Evolutionary conservation across 2,797 vertebrate genomes (phyloP).

Genomic region (Podarcis siculus): DNA sequence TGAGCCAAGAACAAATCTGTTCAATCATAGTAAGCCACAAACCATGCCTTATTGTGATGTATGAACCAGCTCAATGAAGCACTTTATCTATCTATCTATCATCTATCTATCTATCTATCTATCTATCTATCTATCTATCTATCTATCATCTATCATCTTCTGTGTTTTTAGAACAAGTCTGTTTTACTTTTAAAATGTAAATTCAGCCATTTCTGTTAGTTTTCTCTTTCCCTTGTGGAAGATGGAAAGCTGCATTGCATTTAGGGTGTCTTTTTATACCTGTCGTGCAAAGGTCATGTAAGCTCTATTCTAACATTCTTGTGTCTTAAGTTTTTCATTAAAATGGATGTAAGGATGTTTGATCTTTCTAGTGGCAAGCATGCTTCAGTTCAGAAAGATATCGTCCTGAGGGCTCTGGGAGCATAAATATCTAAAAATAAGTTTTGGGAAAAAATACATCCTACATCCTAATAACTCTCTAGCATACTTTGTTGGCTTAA

Average conservation of each 20-base stretch:
- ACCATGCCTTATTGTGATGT: too few relatives aligned
- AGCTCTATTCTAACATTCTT: background rate
- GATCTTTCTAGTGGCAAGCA: background rate
- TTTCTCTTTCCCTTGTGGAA: background rate
- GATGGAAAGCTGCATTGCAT: background rate
- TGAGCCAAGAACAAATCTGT: too few relatives aligned
- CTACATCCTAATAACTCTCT: background rate
- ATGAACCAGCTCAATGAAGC: too few relatives aligned
- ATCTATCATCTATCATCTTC: background rate
- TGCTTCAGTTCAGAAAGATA: background rate
- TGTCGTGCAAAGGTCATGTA: background rate
- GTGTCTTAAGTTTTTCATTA: constrained; percentile 1
- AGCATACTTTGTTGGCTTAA: background rate
- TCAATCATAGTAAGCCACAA: too few relatives aligned
- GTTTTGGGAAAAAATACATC: background rate
- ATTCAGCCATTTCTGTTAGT: background rate
- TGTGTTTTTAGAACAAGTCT: background rate
- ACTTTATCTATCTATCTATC: too few relatives aligned
- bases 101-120: too few relatives aligned
- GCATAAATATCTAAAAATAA: background rate
- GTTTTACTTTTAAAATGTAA: constrained; percentile 4
- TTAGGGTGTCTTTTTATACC: background rate
- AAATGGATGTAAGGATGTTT: constrained; percentile 21
- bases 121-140: too few relatives aligned
- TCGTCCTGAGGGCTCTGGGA: background rate